Conservation (phyloP, 2,888 invertebrate species). For the Nyleta sp. region DNA sequence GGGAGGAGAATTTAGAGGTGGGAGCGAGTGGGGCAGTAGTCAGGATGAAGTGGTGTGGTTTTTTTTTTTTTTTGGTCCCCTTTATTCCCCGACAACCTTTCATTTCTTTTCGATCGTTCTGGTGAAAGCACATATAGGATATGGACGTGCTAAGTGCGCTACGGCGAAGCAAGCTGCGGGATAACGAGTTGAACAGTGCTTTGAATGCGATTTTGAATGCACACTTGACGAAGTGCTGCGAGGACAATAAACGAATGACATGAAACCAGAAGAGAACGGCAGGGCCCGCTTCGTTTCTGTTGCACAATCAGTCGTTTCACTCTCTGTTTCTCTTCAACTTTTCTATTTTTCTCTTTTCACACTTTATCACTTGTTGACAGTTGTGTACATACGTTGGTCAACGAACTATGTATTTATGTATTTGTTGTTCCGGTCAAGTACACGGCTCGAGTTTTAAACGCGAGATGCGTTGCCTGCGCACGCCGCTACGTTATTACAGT, state of each 20-base stretch:
- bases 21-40: too few species aligned
- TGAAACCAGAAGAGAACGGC: slow-evolving; percentile 13
- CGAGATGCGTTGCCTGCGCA: slow-evolving; percentile 17
- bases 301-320: slow-evolving; percentile 46
- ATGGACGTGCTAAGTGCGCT: slow-evolving; percentile 6
- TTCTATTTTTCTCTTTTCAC: slow-evolving; percentile 54
- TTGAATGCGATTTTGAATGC: slow-evolving; percentile 56
- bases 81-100: too few species aligned
- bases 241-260: slow-evolving; percentile 26
- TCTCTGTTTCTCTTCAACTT: slow-evolving; percentile 56
- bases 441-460: slow-evolving; percentile 1
- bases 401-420: neutral
- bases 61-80: too few species aligned
- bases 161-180: neutral
- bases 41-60: too few species aligned
- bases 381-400: slow-evolving; percentile 12
- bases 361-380: slow-evolving; percentile 42
- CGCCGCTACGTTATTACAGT: slow-evolving; percentile 55
- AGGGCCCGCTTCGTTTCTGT: slow-evolving; percentile 37
- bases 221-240: slow-evolving; percentile 66
- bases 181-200: slow-evolving; percentile 17
- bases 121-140: neutral
- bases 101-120: slow-evolving; percentile 14
- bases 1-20: too few species aligned
- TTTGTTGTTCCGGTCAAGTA: neutral